Conservation (phyloP, 2,113 vertebrate genomes). For the Muscicapa adusta region DNA sequence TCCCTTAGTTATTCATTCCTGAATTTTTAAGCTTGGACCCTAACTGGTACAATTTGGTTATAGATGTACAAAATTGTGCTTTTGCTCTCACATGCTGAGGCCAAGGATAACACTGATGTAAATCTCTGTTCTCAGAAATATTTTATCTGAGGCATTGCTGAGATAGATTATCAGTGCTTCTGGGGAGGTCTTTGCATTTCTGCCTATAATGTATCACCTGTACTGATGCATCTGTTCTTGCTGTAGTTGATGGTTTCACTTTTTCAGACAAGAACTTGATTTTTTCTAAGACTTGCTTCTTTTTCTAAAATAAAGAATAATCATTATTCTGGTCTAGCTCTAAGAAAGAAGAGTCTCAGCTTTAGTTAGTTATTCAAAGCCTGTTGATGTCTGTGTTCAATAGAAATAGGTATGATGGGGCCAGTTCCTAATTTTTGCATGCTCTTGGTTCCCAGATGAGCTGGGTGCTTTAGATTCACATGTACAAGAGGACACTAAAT, state of each 20-base stretch:
- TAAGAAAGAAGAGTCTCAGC: neutral
- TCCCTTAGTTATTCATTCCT: neutral
- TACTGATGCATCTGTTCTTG: neutral
- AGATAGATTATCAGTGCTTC: neutral
- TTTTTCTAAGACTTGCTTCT: neutral
- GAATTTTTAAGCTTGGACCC: neutral
- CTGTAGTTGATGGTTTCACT: neutral
- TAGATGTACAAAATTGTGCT: neutral
- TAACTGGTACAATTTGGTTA: neutral
- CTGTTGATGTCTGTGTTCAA: neutral
- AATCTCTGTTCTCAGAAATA: neutral
- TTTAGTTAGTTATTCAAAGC: neutral
- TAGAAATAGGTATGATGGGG: neutral
- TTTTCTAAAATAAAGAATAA: neutral
- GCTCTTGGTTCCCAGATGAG: neutral
- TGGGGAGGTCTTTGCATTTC: neutral
- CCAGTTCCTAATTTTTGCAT: neutral
- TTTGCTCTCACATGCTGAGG: neutral
- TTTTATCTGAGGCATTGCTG: neutral
- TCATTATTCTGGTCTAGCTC: neutral
- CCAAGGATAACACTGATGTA: neutral
- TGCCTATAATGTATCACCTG: neutral
- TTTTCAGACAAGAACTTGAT: neutral
- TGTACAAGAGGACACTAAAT: neutral
- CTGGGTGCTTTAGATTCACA: neutral